Evolutionary conservation across 2,113 vertebrate genomes (phyloP), one percentile per base, ranked within the genome.

Genomic region (Chaetops frenatus): DNA sequence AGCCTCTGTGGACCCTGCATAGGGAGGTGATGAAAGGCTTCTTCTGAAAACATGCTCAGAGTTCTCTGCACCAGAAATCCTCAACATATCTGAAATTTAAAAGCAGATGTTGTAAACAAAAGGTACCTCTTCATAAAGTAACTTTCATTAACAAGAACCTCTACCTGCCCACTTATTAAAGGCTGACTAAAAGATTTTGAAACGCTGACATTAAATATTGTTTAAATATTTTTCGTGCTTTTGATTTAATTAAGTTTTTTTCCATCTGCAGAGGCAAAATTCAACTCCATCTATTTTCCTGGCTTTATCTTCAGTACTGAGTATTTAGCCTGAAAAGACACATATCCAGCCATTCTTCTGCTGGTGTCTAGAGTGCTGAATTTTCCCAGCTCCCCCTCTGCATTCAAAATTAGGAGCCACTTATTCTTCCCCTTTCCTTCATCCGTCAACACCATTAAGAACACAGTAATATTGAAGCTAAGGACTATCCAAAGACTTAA

Each of bases 1-100:
- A 94, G 91, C 76, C 88, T 98, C 98, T 45, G 90, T 10, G 4
- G 98, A 98, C 8, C 92, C 97, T 36, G 98, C 97, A 27, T 69
- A 89, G 19, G 98, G 98, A 50, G 96, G 95, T 16, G 96, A 89
- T 23, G 97, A 97, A 56, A 97, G 96, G 58, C 98, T 97, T 48
- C 98, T 98, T 67, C 91, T 98, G 94, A 97, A 97, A 85, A 96
- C 73, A 15, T 80, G 82, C 27, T 97, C 86, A 3, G 97, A 58
- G 42, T 24, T 88, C 27, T 98, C 98, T 33, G 47, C 6, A 31
- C 93, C 80, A 87, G 90, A 67, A 90, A 81, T 51, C 97, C 76
- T 97, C 71, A 56, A 65, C 0, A 31, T 28, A 50, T 98, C 99
- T 98, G 95, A 61, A 94, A 47, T 27, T n/a, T 12, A 66, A 56